phyloP scores from a whole-genome alignment of 2,888 invertebrate genomes.

The Drosophila picticornis region DNA sequence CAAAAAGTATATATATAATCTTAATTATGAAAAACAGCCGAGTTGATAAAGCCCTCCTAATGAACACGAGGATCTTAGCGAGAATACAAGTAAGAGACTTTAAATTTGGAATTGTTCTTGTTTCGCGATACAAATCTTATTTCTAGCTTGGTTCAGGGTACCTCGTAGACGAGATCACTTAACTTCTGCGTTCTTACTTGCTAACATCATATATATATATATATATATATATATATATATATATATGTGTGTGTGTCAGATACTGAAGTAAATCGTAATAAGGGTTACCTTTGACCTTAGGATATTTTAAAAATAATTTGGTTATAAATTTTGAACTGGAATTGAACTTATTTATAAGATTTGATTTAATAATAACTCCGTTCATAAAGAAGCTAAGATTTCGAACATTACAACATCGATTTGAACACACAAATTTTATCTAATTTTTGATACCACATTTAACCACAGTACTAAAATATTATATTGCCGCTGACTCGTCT shows the following conservation, averaged over 20 bases:
- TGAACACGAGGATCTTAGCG: neutral
- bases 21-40: neutral
- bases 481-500: slow-evolving; percentile 14
- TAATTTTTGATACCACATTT: neutral
- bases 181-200: neutral
- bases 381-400: neutral
- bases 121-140: neutral
- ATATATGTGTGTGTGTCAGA: neutral
- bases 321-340: neutral
- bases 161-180: neutral
- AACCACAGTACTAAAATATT: slow-evolving; percentile 28
- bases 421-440: neutral
- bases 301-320: neutral
- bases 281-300: neutral
- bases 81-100: neutral
- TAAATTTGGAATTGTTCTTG: neutral
- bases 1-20: too few species aligned
- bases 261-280: neutral
- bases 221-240: too few species aligned
- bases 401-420: neutral
- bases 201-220: too few species aligned
- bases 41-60: neutral
- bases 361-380: neutral
- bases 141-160: neutral
- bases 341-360: neutral